Base-by-base conservation (phyloP, 2,888 invertebrate species). In the Machimus atricapillus region DNA sequence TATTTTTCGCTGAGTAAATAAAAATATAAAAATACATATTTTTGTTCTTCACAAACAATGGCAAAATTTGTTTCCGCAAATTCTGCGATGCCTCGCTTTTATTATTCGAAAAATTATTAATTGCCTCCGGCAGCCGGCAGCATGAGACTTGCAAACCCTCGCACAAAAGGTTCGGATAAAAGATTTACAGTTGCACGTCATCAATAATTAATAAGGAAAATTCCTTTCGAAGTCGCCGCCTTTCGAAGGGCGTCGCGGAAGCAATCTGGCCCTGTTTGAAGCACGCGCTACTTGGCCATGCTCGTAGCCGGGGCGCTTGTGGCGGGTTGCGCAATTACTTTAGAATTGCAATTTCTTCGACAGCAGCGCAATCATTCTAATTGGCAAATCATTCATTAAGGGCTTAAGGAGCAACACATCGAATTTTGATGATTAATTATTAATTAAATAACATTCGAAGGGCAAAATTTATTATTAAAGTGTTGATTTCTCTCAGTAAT, bases 141-240 rank as follows among this genome's bases (percentile, higher is more conserved):
- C 66, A 12, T 27, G 66, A 66, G 66, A 66, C 66, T 66, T 66
- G 66, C 9, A 19, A 19, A 12, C 66, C 23, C 1, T n/a, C 66
- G 66, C 66, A 66, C 66, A 76, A 76, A 34, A 16, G 27, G 37
- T 14, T 6, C 34, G n/a, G 27, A 76, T 1, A 76, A 76, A 76
- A 76, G 76, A 76, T n/a, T n/a, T 8, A 76, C 40, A 76, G 9
- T 76, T 76, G 40, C 40, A 31, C 34, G 76, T 76, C 76, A 76
- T 76, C 76, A 76, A 76, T 76, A 76, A 76, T 76, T 76, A 76
- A 76, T 76, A 37, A 76, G 76, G 16, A 76, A 37, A 76, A 7
- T 34, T 40, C n/a, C 19, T 31, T 76, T 19, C 12, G 66, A 66
- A 76, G 16, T 37, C 12, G 3, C 27, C 27, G 37, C 4, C 66